Evolutionary conservation across 2,113 vertebrate species (phyloP).

Genomic region (Sapajus apella): DNA sequence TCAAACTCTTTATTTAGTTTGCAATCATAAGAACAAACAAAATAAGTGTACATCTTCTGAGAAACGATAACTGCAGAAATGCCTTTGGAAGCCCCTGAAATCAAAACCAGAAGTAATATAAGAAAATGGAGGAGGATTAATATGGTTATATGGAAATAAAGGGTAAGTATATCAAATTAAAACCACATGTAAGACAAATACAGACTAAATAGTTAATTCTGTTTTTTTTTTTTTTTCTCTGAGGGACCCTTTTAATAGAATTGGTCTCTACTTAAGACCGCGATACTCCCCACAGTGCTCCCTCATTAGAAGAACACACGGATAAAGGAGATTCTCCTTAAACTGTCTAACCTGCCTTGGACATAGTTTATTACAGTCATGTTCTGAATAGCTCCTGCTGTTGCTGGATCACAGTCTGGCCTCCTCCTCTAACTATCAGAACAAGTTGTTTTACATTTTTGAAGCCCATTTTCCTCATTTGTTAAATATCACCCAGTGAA

Average conservation of each 20-base stretch:
- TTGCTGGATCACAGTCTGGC: not conserved
- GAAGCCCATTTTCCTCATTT: not conserved
- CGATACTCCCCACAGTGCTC: not conserved
- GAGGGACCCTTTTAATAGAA: not conserved
- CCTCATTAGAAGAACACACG: not conserved
- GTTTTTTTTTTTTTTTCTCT: not conserved
- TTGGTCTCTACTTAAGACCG: not conserved
- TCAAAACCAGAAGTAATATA: conserved; percentile 55
- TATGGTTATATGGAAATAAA: not conserved
- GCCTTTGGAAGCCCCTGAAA: not conserved
- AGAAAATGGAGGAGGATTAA: not conserved
- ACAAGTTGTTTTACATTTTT: not conserved
- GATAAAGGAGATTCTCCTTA: not conserved
- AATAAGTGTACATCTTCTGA: not conserved
- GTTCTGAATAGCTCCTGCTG: not conserved
- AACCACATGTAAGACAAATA: conserved; percentile 52
- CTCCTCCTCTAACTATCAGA: not conserved
- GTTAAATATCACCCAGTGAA: not conserved
- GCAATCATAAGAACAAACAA: not conserved
- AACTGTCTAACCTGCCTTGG: not conserved
- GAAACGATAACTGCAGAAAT: not conserved
- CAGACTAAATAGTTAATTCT: not conserved
- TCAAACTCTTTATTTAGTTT: not conserved
- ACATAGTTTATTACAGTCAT: not conserved
- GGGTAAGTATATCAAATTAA: conserved; percentile 40